phyloP scores from a whole-genome alignment of 2,113 vertebrate genomes.

The Serilophus lunatus region DNA sequence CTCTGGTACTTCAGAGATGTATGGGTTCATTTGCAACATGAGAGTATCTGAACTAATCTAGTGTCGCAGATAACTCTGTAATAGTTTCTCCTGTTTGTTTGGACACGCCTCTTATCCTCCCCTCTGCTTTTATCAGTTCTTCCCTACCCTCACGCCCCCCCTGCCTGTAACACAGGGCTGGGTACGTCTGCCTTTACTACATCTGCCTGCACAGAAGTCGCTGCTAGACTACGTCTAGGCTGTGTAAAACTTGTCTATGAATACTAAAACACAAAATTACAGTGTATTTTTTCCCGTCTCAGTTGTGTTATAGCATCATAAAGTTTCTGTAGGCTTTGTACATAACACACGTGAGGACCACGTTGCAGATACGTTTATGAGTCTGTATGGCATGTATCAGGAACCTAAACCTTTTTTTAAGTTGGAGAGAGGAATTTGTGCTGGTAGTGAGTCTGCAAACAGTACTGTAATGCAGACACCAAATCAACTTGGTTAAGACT shows the following conservation, averaged over 20 bases:
- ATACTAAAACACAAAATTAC: neutral
- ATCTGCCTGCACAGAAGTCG: neutral
- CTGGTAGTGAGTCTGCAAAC: neutral
- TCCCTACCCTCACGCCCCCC: rapidly evolving
- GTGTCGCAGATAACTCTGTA: neutral
- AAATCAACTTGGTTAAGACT: neutral
- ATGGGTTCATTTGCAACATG: rapidly evolving
- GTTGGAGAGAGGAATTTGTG: neutral
- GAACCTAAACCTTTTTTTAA: neutral
- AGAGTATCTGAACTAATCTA: neutral
- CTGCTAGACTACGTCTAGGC: neutral
- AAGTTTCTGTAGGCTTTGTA: neutral
- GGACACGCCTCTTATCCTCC: neutral
- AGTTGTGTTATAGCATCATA: neutral
- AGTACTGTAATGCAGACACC: neutral
- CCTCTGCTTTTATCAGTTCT: neutral
- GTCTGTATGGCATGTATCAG: neutral
- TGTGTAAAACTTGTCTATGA: neutral
- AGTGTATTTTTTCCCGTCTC: rapidly evolving
- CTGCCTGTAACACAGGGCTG: neutral
- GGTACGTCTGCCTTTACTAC: neutral
- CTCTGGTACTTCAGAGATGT: neutral
- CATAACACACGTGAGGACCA: rapidly evolving
- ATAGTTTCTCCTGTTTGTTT: neutral
- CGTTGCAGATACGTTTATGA: rapidly evolving